phyloP scores from a whole-genome alignment of 2,888 invertebrate genomes.

The Prosopocoilus inquinatus region DNA sequence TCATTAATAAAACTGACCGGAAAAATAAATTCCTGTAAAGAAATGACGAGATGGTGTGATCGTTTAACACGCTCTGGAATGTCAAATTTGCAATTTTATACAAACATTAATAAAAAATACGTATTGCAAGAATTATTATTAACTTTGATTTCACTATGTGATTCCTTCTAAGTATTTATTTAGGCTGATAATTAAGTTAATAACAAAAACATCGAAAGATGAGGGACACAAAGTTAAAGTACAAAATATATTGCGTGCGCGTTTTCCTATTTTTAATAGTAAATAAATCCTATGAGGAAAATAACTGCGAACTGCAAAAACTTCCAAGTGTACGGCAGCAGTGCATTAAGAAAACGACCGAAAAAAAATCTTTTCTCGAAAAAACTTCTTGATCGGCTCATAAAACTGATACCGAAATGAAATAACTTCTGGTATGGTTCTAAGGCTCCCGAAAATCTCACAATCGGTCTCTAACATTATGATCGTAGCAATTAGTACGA shows the following conservation, averaged over 20 bases:
- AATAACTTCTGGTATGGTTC: constrained; percentile 74
- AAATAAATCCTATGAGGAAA: constrained; percentile 17
- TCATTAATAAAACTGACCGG: too few species aligned
- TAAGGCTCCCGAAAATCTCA: constrained; percentile 46
- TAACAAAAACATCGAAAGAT: not conserved
- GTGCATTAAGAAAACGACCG: constrained; percentile 11
- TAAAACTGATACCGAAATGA: constrained; percentile 78
- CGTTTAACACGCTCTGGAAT: too few species aligned
- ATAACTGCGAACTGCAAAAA: constrained; percentile 13
- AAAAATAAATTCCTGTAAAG: too few species aligned
- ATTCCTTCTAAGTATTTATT: not conserved
- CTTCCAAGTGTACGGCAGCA: constrained; percentile 12
- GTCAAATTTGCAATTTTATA: too few species aligned
- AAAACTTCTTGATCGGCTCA: constrained; percentile 77
- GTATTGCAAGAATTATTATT: not conserved
- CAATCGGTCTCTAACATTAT: constrained; percentile 78
- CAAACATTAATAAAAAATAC: not conserved
- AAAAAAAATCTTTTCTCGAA: constrained; percentile 58
- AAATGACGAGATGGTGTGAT: too few species aligned
- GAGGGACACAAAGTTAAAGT: not conserved
- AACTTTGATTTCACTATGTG: not conserved
- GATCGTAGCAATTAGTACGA: constrained; percentile 66
- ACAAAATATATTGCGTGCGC: not conserved
- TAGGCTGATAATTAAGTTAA: not conserved
- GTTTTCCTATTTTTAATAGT: constrained; percentile 4